Evolutionary conservation across 1,140 invertebrate species (phyloP).

Genomic region (Drosophila azteca): DNA sequence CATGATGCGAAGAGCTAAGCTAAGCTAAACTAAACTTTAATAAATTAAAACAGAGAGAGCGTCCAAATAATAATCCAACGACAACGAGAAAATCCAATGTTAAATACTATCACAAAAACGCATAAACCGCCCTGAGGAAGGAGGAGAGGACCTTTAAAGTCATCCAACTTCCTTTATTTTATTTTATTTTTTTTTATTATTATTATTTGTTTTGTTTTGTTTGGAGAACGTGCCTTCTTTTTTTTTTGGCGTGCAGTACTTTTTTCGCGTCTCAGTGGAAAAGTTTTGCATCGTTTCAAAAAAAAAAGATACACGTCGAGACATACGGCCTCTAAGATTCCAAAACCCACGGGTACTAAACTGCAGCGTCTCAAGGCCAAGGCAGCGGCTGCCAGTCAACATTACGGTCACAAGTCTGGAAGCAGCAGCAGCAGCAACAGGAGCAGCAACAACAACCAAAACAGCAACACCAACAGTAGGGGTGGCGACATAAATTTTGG

Average conservation of each 20-base stretch:
- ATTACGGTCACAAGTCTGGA: constrained; percentile 67
- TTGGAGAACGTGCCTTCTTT: constrained; percentile 58
- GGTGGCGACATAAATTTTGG: constrained; percentile 51
- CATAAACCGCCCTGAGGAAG: constrained; percentile 54
- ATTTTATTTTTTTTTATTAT: constrained; percentile 19
- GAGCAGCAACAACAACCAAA: constrained; percentile 25
- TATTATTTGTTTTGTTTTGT: constrained; percentile 53
- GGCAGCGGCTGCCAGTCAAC: constrained; percentile 79
- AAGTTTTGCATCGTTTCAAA: constrained; percentile 64
- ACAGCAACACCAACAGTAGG: constrained; percentile 16
- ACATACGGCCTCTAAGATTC: constrained; percentile 77
- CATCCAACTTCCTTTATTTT: constrained; percentile 9
- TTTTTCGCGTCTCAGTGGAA: constrained; percentile 47
- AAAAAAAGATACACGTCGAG: constrained; percentile 55
- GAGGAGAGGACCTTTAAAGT: constrained; percentile 32
- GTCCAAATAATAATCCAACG: constrained; percentile 16
- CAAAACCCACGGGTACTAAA: constrained; percentile 76
- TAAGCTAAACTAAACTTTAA: constrained; percentile 10
- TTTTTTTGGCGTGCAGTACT: constrained; percentile 64
- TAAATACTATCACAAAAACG: constrained; percentile 60
- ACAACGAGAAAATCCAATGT: constrained; percentile 37
- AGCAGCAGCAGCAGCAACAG: constrained; percentile 27
- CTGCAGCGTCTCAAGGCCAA: constrained; percentile 82
- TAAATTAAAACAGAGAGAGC: constrained; percentile 5
- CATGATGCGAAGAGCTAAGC: constrained; percentile 20